A percentile compares a stretch with the other conserved stretches of the same genome.
These are phyloP conservation scores for Chromobotia macracanthus DNA, from an alignment of 2,797 vertebrate species.

Conservation along the genomic window DNA sequence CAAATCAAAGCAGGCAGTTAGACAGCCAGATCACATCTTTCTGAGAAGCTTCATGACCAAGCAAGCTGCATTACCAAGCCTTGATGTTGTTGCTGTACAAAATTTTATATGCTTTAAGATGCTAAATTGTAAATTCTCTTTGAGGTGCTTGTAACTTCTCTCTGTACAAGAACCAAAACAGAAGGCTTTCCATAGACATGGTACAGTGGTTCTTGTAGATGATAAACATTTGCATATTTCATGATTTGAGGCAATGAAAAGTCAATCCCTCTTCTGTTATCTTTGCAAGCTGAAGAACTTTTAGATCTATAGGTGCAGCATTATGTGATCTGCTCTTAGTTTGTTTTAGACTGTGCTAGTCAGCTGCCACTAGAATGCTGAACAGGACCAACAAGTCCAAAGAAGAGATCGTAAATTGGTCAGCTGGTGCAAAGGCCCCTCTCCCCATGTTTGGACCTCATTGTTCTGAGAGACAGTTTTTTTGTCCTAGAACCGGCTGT, in stretches of 20 bases:
- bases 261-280: conserved; percentile 47
- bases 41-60: conserved; percentile 35
- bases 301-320: conserved; percentile 2
- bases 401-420: conserved; percentile 30
- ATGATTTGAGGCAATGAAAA: conserved; percentile 48
- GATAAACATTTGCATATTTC: conserved; percentile 50
- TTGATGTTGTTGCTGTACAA: conserved; percentile 29
- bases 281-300: conserved; percentile 5
- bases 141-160: conserved; percentile 45
- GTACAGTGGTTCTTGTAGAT: conserved; percentile 19
- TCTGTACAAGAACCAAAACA: conserved; percentile 15
- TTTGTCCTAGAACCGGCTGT: conserved; percentile 44
- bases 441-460: conserved; percentile 40
- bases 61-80: conserved; percentile 23
- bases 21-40: conserved; percentile 50
- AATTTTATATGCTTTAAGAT: conserved; percentile 22
- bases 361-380: conserved; percentile 19
- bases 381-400: conserved; percentile 14
- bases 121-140: conserved; percentile 58
- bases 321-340: conserved; percentile 12
- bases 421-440: conserved; percentile 42
- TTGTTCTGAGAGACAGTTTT: conserved; percentile 43
- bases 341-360: conserved; percentile 11
- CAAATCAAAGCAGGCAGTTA: conserved; percentile 50
- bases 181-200: conserved; percentile 29